These are phyloP conservation scores for Euproctis similis DNA, from an alignment of 2,888 invertebrate species.

Conservation along the genomic window DNA sequence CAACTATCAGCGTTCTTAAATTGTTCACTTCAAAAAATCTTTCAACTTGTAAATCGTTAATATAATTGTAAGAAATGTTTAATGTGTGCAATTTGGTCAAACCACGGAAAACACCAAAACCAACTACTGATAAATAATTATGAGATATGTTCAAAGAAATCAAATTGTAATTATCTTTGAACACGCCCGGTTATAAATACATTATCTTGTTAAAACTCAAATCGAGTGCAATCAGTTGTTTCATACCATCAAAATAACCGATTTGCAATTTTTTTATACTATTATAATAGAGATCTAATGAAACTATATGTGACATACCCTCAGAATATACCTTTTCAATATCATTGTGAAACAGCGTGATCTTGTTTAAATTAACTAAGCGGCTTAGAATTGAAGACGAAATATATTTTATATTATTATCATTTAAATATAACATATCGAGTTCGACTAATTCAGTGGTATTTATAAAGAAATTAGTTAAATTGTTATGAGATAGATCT, in stretches of 20 bases:
- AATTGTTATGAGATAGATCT: slow-evolving; percentile 47
- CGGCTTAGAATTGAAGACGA: slow-evolving; percentile 21
- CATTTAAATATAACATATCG: slow-evolving; percentile 32
- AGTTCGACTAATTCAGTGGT: slow-evolving; percentile 33
- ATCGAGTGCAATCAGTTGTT: slow-evolving; percentile 32
- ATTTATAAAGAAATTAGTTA: slow-evolving; percentile 38
- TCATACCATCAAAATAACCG: slow-evolving; percentile 30
- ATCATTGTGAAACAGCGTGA: slow-evolving; percentile 38
- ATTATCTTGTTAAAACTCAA: slow-evolving; percentile 43
- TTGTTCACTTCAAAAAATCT: slow-evolving; percentile 39
- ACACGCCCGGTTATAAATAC: slow-evolving; percentile 44
- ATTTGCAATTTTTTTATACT: slow-evolving; percentile 29
- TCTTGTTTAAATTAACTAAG: slow-evolving; percentile 24
- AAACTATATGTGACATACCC: slow-evolving; percentile 23
- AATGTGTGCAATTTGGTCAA: slow-evolving; percentile 31
- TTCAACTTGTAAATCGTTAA: slow-evolving; percentile 40
- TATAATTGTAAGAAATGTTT: slow-evolving; percentile 46
- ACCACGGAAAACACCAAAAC: slow-evolving; percentile 46
- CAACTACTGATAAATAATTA: slow-evolving; percentile 33
- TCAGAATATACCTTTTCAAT: slow-evolving; percentile 30
- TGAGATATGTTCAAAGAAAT: slow-evolving; percentile 47
- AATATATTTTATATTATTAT: slow-evolving; percentile 38
- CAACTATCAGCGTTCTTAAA: slow-evolving; percentile 38
- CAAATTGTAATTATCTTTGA: slow-evolving; percentile 37
- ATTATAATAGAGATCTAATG: slow-evolving; percentile 37